Base-by-base conservation (phyloP, 1,140 invertebrate genomes). In the Drosophila leontia region DNA sequence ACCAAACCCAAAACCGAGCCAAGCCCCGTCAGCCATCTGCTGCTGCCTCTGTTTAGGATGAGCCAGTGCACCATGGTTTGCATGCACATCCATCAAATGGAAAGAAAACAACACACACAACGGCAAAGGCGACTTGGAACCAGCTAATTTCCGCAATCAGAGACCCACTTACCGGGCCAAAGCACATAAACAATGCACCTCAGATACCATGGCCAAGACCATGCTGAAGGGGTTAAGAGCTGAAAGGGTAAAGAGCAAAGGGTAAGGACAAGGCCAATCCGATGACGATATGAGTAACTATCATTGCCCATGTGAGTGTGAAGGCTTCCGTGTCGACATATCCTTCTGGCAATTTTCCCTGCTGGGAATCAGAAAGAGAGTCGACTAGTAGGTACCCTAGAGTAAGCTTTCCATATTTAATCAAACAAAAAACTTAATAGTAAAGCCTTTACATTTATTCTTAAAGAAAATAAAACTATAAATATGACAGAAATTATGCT, bases 121-220 rank as follows among this genome's bases (percentile, higher is more conserved):
- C 35, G 47, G 19, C 23, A 37, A 50, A 64, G 72, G 65, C 68
- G 70, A 72, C 80, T 83, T 60, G 68, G 65, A 70, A 69, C 77
- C 64, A 84, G 77, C 84, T 87, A 87, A 87, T 87, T 87, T 87
- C 84, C 84, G 80, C 81, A 88, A 90, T 90, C 84, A 80, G 81
- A 90, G 82, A 88, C 80, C 79, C 85, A 90, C 85, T 88, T 84
- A 71, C 84, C 67, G 65, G 75, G 61, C 80, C 85, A 90, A 68
- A 64, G 65, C 80, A 59, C 82, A 90, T 78, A 88, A 84, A 90
- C 85, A 88, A 87, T 71, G 69, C 65, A 61, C 51, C 80, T 72
- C 32, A 50, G 53, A 70, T 58, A 42, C 44, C 29, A 34, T 12
- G 55, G 29, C 56, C 35, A 51, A 29, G 45, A 48, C 45, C 35